Base-by-base conservation (phyloP, 2,113 vertebrate species). In the Paraplagusia blochii region DNA sequence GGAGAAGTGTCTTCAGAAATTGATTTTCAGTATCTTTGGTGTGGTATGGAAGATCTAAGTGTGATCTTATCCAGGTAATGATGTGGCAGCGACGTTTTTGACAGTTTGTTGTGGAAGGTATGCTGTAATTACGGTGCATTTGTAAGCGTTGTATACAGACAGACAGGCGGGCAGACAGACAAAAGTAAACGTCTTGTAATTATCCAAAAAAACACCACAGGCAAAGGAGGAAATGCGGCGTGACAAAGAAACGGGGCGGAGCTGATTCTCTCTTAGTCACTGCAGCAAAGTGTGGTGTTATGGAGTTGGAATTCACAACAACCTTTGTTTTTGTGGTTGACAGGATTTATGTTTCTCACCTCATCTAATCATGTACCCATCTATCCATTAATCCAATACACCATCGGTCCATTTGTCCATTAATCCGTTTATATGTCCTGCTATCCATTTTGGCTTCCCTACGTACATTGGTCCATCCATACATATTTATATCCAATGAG, bases 171-270 rank as follows among this genome's bases (percentile, higher is more conserved):
- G 43, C 38, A 11, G 36, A 39, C 36, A 39, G 61, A 39, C 49
- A 38, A 16, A 45, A 44, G n/a, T 13, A 44, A 44, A 57, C 7
- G 14, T 53, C 38, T 33, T 53, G 44, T 65, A 69, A 73, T 83
- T 74, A 79, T 15, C 43, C 53, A 29, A 44, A 29, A 29, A 36
- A 34, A 39, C 42, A 53, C 58, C n/a, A 50, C 2, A 69, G 63
- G 54, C 51, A 43, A 44, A 11, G 50, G 53, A 57, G 50, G 74
- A 70, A 74, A 51, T 63, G 48, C 42, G 58, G 60, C 34, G 70
- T 33, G 14, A 58, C 71, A 72, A 78, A 81, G 16, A 29, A 48
- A 42, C 5, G 1, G 63, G 55, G 74, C 15, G 45, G 42, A 51
- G 44, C 71, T 42, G 13, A 16, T 58, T 48, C 38, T 48, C 54